These are phyloP conservation scores for Psilanteris sp. DNA, from an alignment of 1,140 invertebrate species.

Conservation along the genomic window DNA sequence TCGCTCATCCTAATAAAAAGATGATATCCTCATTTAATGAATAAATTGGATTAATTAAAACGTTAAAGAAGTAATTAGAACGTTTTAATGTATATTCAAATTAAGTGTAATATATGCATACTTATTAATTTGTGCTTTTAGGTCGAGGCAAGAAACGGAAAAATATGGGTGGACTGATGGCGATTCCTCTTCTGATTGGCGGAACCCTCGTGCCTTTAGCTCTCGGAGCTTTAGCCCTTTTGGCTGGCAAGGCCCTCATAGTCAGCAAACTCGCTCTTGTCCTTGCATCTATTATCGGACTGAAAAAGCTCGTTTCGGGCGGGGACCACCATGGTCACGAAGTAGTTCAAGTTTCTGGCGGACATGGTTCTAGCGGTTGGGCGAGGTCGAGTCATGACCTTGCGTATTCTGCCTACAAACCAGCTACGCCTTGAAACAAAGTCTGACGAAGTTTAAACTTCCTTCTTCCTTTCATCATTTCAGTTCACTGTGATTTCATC, in stretches of 20 bases:
- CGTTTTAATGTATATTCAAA: constrained; percentile 11
- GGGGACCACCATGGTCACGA: constrained; percentile 84
- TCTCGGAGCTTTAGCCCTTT: constrained; percentile 87
- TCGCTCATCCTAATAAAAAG: no score
- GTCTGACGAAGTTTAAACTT: constrained; percentile 38
- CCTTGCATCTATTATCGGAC: constrained; percentile 88
- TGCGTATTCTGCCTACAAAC: constrained; percentile 78
- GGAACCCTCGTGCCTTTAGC: constrained; percentile 89
- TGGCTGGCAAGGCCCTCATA: constrained; percentile 91
- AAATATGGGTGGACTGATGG: constrained; percentile 85
- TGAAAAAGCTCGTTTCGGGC: constrained; percentile 88
- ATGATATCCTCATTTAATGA: no score
- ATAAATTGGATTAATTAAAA: no score
- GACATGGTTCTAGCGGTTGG: constrained; percentile 81
- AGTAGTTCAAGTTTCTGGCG: constrained; percentile 84
- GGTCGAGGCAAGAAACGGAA: constrained; percentile 85
- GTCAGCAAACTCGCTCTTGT: constrained; percentile 90
- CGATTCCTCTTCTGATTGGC: constrained; percentile 87
- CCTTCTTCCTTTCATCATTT: constrained; percentile 47
- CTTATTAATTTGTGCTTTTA: constrained; percentile 65
- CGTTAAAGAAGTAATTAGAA: no score
- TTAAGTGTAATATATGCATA: constrained; percentile 18
- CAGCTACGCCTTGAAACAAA: constrained; percentile 67
- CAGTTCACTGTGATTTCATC: constrained; percentile 63
- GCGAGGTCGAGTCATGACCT: constrained; percentile 77